Conservation (phyloP, 1,140 invertebrate species). For the Mya arenaria region DNA sequence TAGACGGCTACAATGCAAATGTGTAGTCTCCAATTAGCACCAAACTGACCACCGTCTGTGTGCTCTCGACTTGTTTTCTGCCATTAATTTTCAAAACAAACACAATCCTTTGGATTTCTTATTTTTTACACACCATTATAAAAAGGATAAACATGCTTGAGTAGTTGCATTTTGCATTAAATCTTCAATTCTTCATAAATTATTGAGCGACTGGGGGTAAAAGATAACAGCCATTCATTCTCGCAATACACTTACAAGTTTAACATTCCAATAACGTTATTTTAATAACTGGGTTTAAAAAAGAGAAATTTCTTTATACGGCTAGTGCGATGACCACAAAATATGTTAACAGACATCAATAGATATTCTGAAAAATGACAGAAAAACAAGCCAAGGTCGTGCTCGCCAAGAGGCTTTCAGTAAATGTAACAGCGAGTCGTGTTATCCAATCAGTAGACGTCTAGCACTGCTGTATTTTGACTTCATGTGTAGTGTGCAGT, state of each 20-base stretch:
- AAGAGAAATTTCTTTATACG: background rate
- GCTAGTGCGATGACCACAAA: background rate
- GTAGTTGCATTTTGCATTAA: background rate
- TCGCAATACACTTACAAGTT: background rate
- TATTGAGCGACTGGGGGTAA: background rate
- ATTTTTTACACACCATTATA: background rate
- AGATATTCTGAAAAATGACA: background rate
- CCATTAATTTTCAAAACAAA: background rate
- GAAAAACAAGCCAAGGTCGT: slow-evolving; percentile 33
- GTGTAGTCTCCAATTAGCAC: slow-evolving; percentile 3
- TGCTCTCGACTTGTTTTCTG: no score
- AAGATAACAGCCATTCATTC: slow-evolving; percentile 21
- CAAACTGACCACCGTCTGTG: background rate
- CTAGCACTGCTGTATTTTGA: slow-evolving; percentile 46
- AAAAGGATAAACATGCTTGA: background rate
- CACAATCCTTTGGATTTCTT: background rate
- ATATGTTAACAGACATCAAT: background rate
- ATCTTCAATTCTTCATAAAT: background rate
- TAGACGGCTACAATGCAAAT: slow-evolving; percentile 51
- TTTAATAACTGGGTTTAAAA: background rate
- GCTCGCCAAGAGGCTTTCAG: slow-evolving; percentile 12
- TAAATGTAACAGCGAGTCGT: slow-evolving; percentile 58
- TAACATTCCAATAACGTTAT: background rate
- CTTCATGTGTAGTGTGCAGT: slow-evolving; percentile 46
- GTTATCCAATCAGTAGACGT: slow-evolving; percentile 52